Evolutionary conservation across 2,113 vertebrate genomes (phyloP).

Genomic region (Numida meleagris): DNA sequence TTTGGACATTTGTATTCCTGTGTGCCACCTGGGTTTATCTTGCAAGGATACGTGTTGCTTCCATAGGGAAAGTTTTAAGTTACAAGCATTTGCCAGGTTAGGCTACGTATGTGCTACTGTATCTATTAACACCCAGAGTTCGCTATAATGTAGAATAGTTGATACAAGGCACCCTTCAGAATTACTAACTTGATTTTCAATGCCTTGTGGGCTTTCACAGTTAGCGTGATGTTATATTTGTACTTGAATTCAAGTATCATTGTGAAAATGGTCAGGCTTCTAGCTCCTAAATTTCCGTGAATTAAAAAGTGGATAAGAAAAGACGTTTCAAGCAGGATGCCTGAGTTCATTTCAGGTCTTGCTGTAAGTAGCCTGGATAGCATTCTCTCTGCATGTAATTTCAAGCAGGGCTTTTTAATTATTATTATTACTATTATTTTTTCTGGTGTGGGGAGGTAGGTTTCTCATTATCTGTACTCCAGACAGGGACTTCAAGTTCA

Average conservation of each 20-base stretch:
- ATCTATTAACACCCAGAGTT: too few species aligned
- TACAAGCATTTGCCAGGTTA: neutral
- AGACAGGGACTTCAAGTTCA: constrained; percentile 51
- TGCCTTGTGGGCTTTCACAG: neutral
- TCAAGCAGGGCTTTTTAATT: constrained; percentile 51
- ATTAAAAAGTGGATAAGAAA: constrained; percentile 23
- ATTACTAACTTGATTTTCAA: neutral
- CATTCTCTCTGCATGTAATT: constrained; percentile 72
- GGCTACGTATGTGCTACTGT: neutral
- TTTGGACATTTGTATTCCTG: neutral
- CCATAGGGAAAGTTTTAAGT: neutral
- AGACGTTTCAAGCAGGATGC: neutral
- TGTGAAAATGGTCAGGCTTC: neutral
- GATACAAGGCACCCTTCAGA: neutral
- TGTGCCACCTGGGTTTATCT: neutral
- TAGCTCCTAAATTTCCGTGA: constrained; percentile 10
- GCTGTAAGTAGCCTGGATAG: constrained; percentile 65
- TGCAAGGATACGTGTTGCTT: neutral
- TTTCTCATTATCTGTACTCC: constrained; percentile 72
- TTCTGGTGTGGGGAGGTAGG: neutral
- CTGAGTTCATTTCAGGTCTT: constrained; percentile 74
- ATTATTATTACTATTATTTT: neutral
- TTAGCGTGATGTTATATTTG: neutral
- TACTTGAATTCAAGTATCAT: neutral
- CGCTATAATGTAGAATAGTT: neutral